Conservation (phyloP, 2,113 vertebrate genomes). For the Callaeas wilsoni region DNA sequence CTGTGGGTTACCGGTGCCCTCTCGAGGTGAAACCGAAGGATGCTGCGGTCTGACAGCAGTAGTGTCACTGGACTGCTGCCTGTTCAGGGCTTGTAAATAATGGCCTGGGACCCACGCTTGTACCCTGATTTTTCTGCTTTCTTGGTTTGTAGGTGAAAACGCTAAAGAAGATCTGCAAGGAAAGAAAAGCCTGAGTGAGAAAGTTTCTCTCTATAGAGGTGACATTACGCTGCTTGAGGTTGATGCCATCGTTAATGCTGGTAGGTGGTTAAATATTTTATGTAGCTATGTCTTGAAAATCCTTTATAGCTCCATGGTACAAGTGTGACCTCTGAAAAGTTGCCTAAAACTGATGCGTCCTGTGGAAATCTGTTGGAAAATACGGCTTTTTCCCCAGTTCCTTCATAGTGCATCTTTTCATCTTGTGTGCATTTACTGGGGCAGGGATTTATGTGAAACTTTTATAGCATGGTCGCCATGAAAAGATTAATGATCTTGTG, state of each 20-base stretch:
- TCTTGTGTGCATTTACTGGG: neutral
- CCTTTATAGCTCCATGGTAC: rapidly evolving
- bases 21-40: neutral
- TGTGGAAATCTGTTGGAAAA: neutral
- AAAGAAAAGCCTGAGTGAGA: slow-evolving; percentile 83
- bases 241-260: slow-evolving; percentile 97
- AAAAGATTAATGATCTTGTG: rapidly evolving
- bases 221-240: slow-evolving; percentile 94
- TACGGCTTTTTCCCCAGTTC: rapidly evolving
- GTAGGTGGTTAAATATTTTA: slow-evolving; percentile 72
- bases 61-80: neutral
- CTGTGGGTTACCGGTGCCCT: neutral
- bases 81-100: neutral
- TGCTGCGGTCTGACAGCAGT: neutral
- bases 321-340: neutral
- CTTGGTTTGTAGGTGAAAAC: slow-evolving; percentile 60
- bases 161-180: slow-evolving; percentile 69
- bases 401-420: neutral
- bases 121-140: neutral
- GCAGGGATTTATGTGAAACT: neutral
- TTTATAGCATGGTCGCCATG: rapidly evolving
- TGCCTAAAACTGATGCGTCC: neutral
- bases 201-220: slow-evolving; percentile 95
- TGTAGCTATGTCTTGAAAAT: neutral
- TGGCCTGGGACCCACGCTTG: rapidly evolving